Percentiles rank a stretch among this genome's conserved stretches.
Evolutionary conservation across 2,113 vertebrate genomes (phyloP).

Genomic region (Chaetorhynchus papuensis): DNA sequence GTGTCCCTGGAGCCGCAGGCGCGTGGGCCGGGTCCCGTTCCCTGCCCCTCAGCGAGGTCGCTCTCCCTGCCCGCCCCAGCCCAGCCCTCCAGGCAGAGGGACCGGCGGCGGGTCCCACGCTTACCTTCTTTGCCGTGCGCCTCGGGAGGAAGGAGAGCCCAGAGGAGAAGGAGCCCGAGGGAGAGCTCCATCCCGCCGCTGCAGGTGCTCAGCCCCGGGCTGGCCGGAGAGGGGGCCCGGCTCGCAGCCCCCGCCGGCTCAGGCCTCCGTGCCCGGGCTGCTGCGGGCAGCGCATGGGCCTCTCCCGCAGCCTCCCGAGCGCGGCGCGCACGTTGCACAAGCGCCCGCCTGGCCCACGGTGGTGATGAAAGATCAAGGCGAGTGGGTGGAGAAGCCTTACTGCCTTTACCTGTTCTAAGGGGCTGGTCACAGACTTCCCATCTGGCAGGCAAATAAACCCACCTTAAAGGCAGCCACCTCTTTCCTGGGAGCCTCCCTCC

Average conservation of each 20-base stretch:
- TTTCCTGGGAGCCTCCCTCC: conserved; percentile 51
- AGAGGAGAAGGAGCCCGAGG: conserved; percentile 3
- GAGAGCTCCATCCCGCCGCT: background rate
- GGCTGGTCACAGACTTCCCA: conserved; percentile 62
- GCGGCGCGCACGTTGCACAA: conserved; percentile 52
- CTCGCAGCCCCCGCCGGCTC: background rate
- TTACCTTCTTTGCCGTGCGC: conserved; percentile 54
- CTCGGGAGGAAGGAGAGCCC: background rate
- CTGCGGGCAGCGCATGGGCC: background rate
- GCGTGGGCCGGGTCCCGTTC: background rate
- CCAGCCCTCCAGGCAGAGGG: background rate
- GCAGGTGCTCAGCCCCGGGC: background rate
- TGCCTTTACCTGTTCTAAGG: conserved; percentile 65
- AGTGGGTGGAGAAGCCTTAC: conserved; percentile 58
- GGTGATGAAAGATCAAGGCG: conserved; percentile 62
- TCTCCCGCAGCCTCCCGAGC: conserved; percentile 13
- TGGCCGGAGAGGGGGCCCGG: background rate
- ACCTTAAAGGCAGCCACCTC: conserved; percentile 59
- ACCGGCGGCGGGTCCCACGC: background rate
- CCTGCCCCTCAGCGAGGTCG: background rate
- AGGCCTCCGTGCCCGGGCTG: background rate
- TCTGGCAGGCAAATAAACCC: conserved; percentile 66
- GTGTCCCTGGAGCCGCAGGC: background rate
- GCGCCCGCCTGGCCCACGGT: conserved; percentile 36
- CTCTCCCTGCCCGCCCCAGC: background rate